Percentiles rank a stretch among this genome's conserved stretches.
Conservation (phyloP, 2,888 invertebrate species). For the Patella pellucida region DNA sequence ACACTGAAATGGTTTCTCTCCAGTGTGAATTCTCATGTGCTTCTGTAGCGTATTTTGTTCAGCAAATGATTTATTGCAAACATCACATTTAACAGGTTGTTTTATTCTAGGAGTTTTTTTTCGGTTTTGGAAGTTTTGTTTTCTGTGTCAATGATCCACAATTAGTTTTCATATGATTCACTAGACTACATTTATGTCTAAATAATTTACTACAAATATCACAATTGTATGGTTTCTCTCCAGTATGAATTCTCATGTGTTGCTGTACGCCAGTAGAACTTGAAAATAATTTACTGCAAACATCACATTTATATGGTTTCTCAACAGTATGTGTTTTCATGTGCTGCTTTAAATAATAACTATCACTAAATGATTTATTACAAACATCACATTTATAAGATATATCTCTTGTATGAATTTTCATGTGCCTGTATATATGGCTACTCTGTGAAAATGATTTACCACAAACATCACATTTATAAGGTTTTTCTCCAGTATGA, state of each 20-base stretch:
- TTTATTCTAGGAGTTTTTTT: too few relatives aligned
- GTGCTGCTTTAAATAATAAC: slow-evolving; percentile 20
- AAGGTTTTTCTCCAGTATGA: background rate
- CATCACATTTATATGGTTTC: slow-evolving; percentile 30
- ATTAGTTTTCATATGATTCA: too few relatives aligned
- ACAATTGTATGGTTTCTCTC: background rate
- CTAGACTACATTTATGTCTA: too few relatives aligned
- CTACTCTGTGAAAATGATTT: background rate
- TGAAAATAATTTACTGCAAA: slow-evolving; percentile 26
- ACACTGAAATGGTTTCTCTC: too few relatives aligned
- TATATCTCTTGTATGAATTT: slow-evolving; percentile 17
- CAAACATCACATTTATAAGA: slow-evolving; percentile 21
- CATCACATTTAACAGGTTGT: too few relatives aligned
- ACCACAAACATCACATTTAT: slow-evolving; percentile 2
- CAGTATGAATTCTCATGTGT: background rate
- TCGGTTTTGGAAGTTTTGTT: too few relatives aligned
- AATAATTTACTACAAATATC: too few relatives aligned
- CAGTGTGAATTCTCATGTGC: too few relatives aligned
- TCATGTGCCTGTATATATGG: slow-evolving; percentile 6
- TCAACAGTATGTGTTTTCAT: slow-evolving; percentile 30
- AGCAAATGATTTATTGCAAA: too few relatives aligned
- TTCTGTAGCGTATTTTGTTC: too few relatives aligned
- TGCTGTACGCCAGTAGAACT: background rate
- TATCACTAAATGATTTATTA: slow-evolving; percentile 16
- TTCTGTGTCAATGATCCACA: too few relatives aligned